These are phyloP conservation scores for Heteropelma amictum DNA, from an alignment of 2,888 invertebrate species.

Conservation along the genomic window DNA sequence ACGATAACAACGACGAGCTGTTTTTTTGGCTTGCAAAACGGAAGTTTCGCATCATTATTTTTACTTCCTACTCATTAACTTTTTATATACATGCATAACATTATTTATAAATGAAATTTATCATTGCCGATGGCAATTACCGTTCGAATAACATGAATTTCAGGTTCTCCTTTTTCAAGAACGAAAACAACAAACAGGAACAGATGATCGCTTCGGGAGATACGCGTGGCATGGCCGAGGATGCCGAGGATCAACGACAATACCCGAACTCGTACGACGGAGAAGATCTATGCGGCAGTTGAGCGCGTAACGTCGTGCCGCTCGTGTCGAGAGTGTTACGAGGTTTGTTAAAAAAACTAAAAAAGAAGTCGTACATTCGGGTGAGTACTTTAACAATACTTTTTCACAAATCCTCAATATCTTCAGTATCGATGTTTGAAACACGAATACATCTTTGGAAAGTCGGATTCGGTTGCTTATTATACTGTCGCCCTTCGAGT, in stretches of 20 bases:
- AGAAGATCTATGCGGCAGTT: constrained; percentile 55
- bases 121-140: not conserved
- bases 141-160: not conserved
- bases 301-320: constrained; percentile 60
- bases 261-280: constrained; percentile 49
- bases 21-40: not conserved
- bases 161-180: not conserved
- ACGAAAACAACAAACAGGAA: constrained; percentile 41
- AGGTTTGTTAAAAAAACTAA: constrained; percentile 28
- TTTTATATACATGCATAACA: not conserved
- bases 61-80: not conserved
- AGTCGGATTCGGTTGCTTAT: not conserved
- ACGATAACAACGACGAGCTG: no score
- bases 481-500: constrained; percentile 6
- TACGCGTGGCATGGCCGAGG: constrained; percentile 60
- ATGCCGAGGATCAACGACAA: constrained; percentile 48
- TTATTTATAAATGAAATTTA: not conserved
- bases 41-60: not conserved
- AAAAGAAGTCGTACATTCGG: constrained; percentile 7
- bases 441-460: no score
- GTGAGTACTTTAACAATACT: constrained; percentile 34
- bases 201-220: constrained; percentile 50
- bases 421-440: not conserved
- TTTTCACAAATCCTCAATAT: no score
- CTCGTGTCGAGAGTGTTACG: constrained; percentile 51